Base-by-base conservation (phyloP, 2,797 vertebrate genomes). In the Clamator glandarius region DNA sequence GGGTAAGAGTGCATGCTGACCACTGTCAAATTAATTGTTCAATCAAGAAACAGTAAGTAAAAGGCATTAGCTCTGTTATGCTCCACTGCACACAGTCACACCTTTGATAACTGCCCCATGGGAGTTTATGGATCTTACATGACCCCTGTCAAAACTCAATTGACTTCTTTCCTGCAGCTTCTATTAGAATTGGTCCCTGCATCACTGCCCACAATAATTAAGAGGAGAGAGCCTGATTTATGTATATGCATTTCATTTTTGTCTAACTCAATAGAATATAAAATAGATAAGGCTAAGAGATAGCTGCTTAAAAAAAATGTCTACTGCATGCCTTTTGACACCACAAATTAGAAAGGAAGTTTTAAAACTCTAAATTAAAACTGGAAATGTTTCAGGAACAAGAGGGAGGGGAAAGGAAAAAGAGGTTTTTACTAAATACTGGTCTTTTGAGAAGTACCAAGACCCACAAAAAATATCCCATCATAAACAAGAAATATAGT, bases 91-190 rank as follows among this genome's bases (percentile, higher is more conserved):
- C 24, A 62, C 51, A 50, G 94, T 91, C 82, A 87, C 82, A 85
- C 87, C 90, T 93, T 87, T 83, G 88, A 81, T 84, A 96, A 95
- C 82, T 51, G 61, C 55, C 89, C 57, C 17, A 0, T 77, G 93
- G 70, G 87, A 94, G 80, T 84, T 94, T 78, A 95, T 78, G 89
- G 81, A 93, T 90, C 81, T 78, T 91, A 85, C 80, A 44, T 92
- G 95, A 97, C 93, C 95, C 84, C 84, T 93, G 90, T 91, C 50
- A 0, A 96, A 95, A 95, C 55, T 77, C 95, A 96, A 96, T 94
- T 96, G 89, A 96, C 90, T 93, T 84, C 83, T 89, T 96, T 41
- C 57, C 84, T 72, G 80, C 55, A 95, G 95, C 90, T 96, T 94
- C 94, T 89, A 92, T 96, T 95, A 96, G 83, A 96, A 91, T 41